Base-by-base conservation (phyloP, 30 jellyfish, hydroid and myxozoan genomes). In the Catostylus mosaicus region DNA sequence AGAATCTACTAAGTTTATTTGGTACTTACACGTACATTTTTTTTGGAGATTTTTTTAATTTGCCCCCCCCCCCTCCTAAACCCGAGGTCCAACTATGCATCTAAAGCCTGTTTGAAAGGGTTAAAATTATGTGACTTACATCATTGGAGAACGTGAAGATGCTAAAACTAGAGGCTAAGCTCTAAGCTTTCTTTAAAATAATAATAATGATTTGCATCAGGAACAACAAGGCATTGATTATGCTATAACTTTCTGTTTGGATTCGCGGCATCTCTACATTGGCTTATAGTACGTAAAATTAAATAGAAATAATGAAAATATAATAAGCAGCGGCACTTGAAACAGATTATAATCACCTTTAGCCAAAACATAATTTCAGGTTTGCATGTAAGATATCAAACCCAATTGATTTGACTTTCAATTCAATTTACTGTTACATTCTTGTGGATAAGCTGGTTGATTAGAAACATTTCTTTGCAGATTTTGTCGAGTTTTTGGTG, bases 201-300 rank as follows among this genome's bases (percentile, higher is more conserved):
- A n/a, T n/a, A n/a, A n/a, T n/a, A n/a, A n/a, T n/a, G n/a, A n/a
- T n/a, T n/a, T 40, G 7, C 54, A 40, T 40, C 14, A 7, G 23
- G 30, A 52, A 52, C 67, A 52, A 52, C 29, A n/a, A 52, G 29
- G 67, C 67, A 52, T 52, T 52, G 67, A 52, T 52, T 52, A 4
- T 52, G 23, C 23, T 52, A 4, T 16, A 52, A 10, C 8, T 16
- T 20, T 52, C 30, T n/a, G 67, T 52, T 52, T 52, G 67, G 30
- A 52, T 52, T 52, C 19, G 67, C 67, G 67, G 67, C 67, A 7
- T 3, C 19, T 52, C 67, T n/a, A 20, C 26, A 10, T 6, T 52
- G 67, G 19, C 67, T 4, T 6, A 52, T 9, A 52, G 8, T 52
- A 52, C 7, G 19, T 52, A 7, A 3, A 6, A 52, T 52, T 10